Conservation (phyloP, 2,888 invertebrate genomes). For the Andrena trimmerana region DNA sequence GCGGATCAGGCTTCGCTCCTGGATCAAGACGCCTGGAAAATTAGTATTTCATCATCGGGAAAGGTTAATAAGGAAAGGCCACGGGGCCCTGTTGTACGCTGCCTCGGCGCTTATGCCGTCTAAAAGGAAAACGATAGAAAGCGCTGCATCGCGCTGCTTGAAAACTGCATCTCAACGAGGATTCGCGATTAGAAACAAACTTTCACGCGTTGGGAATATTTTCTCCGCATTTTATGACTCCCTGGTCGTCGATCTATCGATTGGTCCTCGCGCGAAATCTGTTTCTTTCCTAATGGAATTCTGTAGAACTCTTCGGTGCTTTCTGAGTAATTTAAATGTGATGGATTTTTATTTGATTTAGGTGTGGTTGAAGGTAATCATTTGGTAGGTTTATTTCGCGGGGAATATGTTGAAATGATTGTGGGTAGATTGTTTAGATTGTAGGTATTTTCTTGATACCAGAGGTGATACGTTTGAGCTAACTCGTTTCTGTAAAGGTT, state of each 20-base stretch:
- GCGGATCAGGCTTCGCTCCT: neutral
- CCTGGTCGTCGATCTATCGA: slow-evolving; percentile 27
- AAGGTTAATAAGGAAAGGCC: slow-evolving; percentile 8
- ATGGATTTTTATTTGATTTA: neutral
- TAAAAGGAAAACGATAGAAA: slow-evolving; percentile 68
- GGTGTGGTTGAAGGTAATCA: too few species aligned
- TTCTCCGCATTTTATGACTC: slow-evolving; percentile 60
- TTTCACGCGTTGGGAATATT: slow-evolving; percentile 68
- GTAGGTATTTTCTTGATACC: neutral
- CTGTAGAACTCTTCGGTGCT: neutral
- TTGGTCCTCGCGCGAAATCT: neutral
- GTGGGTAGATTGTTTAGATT: neutral
- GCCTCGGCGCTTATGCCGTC: slow-evolving; percentile 7
- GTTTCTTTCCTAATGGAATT: neutral
- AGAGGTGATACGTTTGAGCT: neutral
- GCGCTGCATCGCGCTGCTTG: slow-evolving; percentile 50
- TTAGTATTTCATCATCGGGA: neutral
- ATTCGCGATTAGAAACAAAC: slow-evolving; percentile 66
- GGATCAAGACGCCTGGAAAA: neutral
- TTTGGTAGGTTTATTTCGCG: too few species aligned
- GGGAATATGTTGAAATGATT: neutral
- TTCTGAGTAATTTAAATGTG: neutral
- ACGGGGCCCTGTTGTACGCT: slow-evolving; percentile 2
- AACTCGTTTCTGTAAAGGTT: neutral
- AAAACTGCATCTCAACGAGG: slow-evolving; percentile 67